Conservation (phyloP, 2,797 vertebrate genomes). For the Chaetodon trifasciatus region DNA sequence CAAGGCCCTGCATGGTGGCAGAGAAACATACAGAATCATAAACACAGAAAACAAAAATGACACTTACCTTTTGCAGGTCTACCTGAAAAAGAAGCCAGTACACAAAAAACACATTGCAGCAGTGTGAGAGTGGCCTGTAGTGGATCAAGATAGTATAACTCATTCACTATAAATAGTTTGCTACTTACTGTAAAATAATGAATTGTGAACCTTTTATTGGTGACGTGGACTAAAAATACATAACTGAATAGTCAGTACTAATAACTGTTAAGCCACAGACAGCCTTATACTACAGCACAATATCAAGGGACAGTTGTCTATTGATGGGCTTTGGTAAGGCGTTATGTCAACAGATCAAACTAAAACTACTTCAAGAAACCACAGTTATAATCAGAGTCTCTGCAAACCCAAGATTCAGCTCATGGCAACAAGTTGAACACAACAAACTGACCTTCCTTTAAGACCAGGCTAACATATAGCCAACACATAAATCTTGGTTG, state of each 20-base stretch:
- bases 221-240: no score
- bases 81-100: conserved; percentile 16
- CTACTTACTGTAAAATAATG: not conserved
- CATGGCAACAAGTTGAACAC: conserved; percentile 65
- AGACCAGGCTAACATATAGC: conserved; percentile 60
- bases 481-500: conserved; percentile 68
- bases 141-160: not conserved
- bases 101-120: not conserved
- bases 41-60: not conserved
- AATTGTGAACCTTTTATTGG: no score
- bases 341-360: conserved; percentile 34
- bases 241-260: no score
- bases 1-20: not conserved
- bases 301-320: conserved; percentile 2
- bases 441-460: conserved; percentile 60
- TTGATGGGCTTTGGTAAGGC: conserved; percentile 11
- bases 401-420: conserved; percentile 55
- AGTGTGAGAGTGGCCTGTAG: no score
- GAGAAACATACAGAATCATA: not conserved
- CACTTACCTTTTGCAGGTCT: not conserved
- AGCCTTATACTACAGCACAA: not conserved
- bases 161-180: not conserved
- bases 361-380: conserved; percentile 26
- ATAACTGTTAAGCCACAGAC: not conserved
- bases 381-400: conserved; percentile 57